Conservation (phyloP, 2,888 invertebrate species). For the Oxytorus armatus region DNA sequence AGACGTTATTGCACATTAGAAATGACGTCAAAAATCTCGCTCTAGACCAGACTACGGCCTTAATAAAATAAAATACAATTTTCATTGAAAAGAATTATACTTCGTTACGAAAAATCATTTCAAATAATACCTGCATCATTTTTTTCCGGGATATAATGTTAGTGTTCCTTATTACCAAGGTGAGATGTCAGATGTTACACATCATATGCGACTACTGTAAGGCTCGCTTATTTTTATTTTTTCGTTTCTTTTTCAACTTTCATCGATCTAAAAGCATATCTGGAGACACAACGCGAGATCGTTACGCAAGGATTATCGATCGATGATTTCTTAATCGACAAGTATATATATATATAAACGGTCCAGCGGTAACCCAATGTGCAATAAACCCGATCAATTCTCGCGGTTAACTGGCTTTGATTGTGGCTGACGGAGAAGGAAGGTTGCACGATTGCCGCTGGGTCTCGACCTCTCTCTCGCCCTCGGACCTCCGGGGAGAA, state of each 20-base stretch:
- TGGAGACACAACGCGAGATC: slow-evolving; percentile 23
- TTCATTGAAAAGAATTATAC: no score
- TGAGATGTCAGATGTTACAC: no score
- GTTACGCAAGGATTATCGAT: slow-evolving; percentile 42
- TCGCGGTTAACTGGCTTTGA: slow-evolving; percentile 59
- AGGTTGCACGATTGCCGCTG: slow-evolving; percentile 59
- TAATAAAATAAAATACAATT: no score
- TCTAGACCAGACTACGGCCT: no score
- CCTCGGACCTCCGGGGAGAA: slow-evolving; percentile 34
- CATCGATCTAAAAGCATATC: slow-evolving; percentile 12
- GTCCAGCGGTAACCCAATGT: slow-evolving; percentile 31
- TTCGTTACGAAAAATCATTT: no score
- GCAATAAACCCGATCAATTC: slow-evolving; percentile 65
- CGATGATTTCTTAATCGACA: slow-evolving; percentile 63
- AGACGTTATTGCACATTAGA: no score
- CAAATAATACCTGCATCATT: no score
- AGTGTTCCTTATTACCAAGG: no score
- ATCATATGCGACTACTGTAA: no score
- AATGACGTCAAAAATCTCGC: no score
- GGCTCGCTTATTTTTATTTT: no score
- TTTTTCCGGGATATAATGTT: no score
- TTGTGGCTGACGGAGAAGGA: slow-evolving; percentile 47
- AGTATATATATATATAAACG: slow-evolving; percentile 46
- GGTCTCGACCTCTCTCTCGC: slow-evolving; percentile 53
- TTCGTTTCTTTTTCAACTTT: background rate